Base-by-base conservation (phyloP, 1,140 invertebrate species). In the Cotesia glomerata region DNA sequence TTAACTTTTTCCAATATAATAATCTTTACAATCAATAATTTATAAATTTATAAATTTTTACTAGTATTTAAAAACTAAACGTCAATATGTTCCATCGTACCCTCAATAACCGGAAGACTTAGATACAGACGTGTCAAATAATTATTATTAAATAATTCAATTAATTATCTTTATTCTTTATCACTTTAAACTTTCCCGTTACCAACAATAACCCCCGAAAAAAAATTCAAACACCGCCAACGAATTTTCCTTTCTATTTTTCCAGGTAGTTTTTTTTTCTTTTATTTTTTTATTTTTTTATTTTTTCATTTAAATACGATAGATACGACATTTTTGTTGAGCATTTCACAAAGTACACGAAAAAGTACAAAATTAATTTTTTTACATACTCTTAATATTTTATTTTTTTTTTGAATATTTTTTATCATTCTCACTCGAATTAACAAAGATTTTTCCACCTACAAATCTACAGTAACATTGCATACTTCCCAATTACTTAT, bases 311-410 rank as follows among this genome's bases (percentile, higher is more conserved):
- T 69, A 39, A 74, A 72, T 69, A 71, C 70, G 62, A 72, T 74
- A 74, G 66, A 76, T 76, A 72, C 70, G 69, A 75, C 26, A 71
- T 66, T 75, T 74, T 72, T 78, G 76, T 82, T 84, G 84, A 86
- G 81, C 82, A 83, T 82, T 82, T 81, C 77, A 77, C 77, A 77
- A 82, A 77, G 76, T 79, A 79, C 81, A 81, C 79, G 78, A 81
- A 82, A 81, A 84, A 82, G 84, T 85, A 84, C 76, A 87, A 87
- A 86, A 86, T 85, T 84, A 84, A 86, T 85, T 84, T 78, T 84
- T 35, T 85, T 83, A 85, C 79, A 80, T 80, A 80, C 77, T 79
- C 78, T 78, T 80, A 79, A 72, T 77, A 76, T 78, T 82, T 74
- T 77, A 80, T 74, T 78, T 72, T 76, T 63, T 54, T 49, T 72